Base-by-base conservation (phyloP, 2,888 invertebrate species). In the Melieria crassipennis region DNA sequence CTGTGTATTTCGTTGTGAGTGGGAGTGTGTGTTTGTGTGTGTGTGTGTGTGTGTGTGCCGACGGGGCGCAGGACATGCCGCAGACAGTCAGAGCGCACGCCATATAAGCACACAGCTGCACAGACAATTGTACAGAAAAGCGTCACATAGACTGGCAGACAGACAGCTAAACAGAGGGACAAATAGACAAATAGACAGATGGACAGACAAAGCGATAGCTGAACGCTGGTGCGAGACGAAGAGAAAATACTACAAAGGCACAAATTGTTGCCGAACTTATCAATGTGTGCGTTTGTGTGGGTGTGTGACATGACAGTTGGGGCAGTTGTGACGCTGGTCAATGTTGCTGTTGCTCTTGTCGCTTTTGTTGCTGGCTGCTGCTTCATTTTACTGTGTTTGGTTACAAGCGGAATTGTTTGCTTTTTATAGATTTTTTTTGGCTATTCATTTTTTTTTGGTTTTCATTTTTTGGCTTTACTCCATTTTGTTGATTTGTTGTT, bases 201-300 rank as follows among this genome's bases (percentile, higher is more conserved):
- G 30, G 30, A 30, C 30, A 30, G 30, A 30, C 30, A 30, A 30
- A 30, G 3, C 30, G 30, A 30, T 30, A 30, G 30, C 30, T 30
- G 30, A 30, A 30, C 30, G 30, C 30, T 30, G 30, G 30, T 30
- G 30, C 30, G 3, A 48, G 48, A 60, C 13, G 7, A 56, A 56
- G 47, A 3, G 13, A 65, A 57, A 63, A 63, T 60, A 43, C 30
- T 30, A 30, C 30, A 30, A 30, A 57, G n/a, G 42, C 45, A 47
- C 56, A 69, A 67, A 60, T 60, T 67, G 67, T 16, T 30, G 60
- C 11, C 58, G 52, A 50, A 16, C 45, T 13, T n/a, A 50, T 58
- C n/a, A 52, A 4, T 43, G 60, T 52, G 57, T 66, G 16, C 1
- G n/a, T 42, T 9, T 42, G 6, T 1, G 30, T 30, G 30, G 1